Percentiles rank a stretch among this genome's conserved stretches.
Evolutionary conservation across 2,888 invertebrate species (phyloP).

Genomic region (Polyommatus icarus): DNA sequence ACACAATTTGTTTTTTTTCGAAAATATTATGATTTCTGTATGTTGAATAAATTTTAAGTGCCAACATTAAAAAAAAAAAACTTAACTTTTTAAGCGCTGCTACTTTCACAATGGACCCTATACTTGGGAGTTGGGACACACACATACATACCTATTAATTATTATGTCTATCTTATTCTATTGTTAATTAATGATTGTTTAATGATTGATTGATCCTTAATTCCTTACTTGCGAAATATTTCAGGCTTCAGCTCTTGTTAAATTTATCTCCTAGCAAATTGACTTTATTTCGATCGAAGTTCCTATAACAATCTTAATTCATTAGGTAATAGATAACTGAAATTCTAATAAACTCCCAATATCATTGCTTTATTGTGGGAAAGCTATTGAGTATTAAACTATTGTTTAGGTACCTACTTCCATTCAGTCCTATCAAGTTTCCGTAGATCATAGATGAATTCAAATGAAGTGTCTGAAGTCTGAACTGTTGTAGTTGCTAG

Average conservation of each 20-base stretch:
- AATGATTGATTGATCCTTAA: not conserved
- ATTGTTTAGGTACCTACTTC: not conserved
- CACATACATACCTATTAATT: no score
- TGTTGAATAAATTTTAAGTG: no score
- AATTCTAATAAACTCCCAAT: not conserved
- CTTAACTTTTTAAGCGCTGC: no score
- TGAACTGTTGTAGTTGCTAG: not conserved
- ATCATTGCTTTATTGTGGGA: not conserved
- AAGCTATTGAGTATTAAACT: not conserved
- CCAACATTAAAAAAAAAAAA: no score
- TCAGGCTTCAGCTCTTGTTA: not conserved
- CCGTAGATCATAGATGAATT: not conserved
- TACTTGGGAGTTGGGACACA: no score
- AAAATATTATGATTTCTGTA: no score
- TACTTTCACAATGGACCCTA: no score
- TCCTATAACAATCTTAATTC: not conserved
- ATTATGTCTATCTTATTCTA: no score
- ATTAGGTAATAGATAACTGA: conserved; percentile 1
- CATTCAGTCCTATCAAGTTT: not conserved
- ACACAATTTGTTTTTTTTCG: no score
- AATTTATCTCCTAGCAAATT: conserved; percentile 11
- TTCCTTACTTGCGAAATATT: not conserved
- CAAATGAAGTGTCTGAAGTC: not conserved
- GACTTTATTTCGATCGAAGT: not conserved
- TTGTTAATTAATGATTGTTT: no score